Percentiles rank a stretch among this genome's conserved stretches.
Conservation (phyloP, 1,140 invertebrate species). For the Panonychus citri region DNA sequence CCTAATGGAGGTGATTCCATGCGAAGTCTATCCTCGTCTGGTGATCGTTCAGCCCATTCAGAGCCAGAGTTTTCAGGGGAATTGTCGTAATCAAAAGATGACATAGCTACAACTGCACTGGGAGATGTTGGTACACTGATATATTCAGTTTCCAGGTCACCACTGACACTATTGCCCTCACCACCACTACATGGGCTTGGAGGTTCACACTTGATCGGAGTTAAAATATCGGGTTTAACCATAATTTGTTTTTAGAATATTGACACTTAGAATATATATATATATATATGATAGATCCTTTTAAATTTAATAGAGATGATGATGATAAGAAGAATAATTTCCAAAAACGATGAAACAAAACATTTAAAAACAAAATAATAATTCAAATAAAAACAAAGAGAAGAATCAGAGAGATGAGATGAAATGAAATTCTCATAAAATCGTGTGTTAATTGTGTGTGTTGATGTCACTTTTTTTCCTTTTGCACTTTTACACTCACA, state of each 20-base stretch:
- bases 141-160: constrained; percentile 10
- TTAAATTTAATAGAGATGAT: no score
- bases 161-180: constrained; percentile 4
- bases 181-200: constrained; percentile 7
- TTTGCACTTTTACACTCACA: no score
- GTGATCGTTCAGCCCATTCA: constrained; percentile 8
- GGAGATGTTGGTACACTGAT: constrained; percentile 12
- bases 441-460: no score
- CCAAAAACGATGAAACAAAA: no score
- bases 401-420: no score
- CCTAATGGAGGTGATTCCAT: constrained; percentile 1
- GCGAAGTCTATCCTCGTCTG: constrained; percentile 1
- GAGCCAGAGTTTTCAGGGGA: constrained; percentile 11
- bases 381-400: no score
- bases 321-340: no score
- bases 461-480: no score
- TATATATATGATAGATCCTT: no score
- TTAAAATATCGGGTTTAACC: constrained; percentile 3
- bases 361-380: no score
- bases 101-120: constrained; percentile 10
- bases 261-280: background rate
- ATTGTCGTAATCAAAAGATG: constrained; percentile 10
- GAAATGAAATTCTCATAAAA: no score
- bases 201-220: constrained; percentile 9
- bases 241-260: no score